Evolutionary conservation across 2,888 invertebrate genomes (phyloP).

Genomic region (Tetheella fluctuosa): DNA sequence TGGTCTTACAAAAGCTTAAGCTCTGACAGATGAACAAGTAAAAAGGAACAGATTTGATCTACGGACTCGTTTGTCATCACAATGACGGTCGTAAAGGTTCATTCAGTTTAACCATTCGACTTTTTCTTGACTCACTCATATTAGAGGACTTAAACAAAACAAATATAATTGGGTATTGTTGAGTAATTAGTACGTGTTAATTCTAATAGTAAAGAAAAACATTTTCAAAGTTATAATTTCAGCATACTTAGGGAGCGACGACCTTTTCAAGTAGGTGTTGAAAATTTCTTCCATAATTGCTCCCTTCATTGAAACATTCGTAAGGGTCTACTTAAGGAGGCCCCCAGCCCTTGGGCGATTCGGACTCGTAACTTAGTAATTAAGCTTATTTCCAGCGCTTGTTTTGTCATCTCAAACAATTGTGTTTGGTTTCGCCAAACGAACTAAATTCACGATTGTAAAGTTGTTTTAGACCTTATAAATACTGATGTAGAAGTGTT

Average conservation of each 20-base stretch:
- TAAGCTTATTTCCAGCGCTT: slow-evolving; percentile 77
- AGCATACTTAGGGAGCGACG: slow-evolving; percentile 41
- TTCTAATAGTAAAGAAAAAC: neutral
- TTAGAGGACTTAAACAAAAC: neutral
- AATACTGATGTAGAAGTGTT: neutral
- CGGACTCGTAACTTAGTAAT: slow-evolving; percentile 75
- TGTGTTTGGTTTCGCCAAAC: slow-evolving; percentile 52
- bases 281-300: slow-evolving; percentile 74
- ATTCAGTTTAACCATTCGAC: slow-evolving; percentile 31
- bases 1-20: slow-evolving; percentile 44
- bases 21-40: slow-evolving; percentile 45
- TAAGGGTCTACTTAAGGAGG: slow-evolving; percentile 70
- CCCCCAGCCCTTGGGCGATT: slow-evolving; percentile 64
- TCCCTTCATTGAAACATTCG: slow-evolving; percentile 71
- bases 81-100: slow-evolving; percentile 38
- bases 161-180: neutral
- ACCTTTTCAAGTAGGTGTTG: slow-evolving; percentile 61
- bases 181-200: neutral
- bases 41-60: slow-evolving; percentile 48
- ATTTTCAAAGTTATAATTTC: slow-evolving; percentile 15
- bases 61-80: slow-evolving; percentile 32
- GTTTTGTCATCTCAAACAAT: slow-evolving; percentile 69
- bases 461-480: slow-evolving; percentile 6
- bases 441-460: slow-evolving; percentile 21
- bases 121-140: slow-evolving; percentile 10